These are phyloP conservation scores for Drosophila multiciliata DNA, from an alignment of 2,888 invertebrate species.

Conservation along the genomic window DNA sequence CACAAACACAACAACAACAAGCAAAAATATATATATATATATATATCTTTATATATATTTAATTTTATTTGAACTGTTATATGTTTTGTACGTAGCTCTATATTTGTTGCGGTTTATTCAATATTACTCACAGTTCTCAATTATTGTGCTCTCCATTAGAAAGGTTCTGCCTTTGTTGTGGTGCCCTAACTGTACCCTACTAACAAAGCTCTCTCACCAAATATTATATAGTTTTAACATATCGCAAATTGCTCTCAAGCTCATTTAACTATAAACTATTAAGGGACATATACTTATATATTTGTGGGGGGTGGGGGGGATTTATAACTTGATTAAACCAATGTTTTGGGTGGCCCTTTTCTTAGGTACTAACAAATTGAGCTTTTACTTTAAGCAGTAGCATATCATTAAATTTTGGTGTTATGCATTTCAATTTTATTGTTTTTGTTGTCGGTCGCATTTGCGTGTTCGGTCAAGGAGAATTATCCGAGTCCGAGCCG, in stretches of 20 bases:
- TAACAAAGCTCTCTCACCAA: conserved; percentile 68
- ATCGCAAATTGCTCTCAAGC: conserved; percentile 44
- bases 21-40: conserved; percentile 42
- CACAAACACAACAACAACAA: conserved; percentile 56
- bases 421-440: conserved; percentile 62
- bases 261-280: conserved; percentile 50
- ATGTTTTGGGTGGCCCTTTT: conserved; percentile 34
- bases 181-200: conserved; percentile 52
- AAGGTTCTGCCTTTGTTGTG: conserved; percentile 35
- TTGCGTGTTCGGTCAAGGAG: conserved; percentile 85
- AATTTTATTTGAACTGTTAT: conserved; percentile 15
- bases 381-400: conserved; percentile 62
- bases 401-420: conserved; percentile 55
- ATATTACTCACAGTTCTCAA: conserved; percentile 58
- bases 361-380: conserved; percentile 77
- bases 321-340: conserved; percentile 33
- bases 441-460: conserved; percentile 42
- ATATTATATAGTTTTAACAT: conserved; percentile 23
- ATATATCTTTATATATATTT: conserved; percentile 11
- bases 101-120: conserved; percentile 30
- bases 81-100: conserved; percentile 17
- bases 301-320: conserved; percentile 2
- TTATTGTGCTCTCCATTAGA: conserved; percentile 64
- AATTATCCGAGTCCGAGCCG: conserved; percentile 87
- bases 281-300: conserved; percentile 16